phyloP scores from a whole-genome alignment of 2,113 vertebrate species.

The Vicugna pacos region DNA sequence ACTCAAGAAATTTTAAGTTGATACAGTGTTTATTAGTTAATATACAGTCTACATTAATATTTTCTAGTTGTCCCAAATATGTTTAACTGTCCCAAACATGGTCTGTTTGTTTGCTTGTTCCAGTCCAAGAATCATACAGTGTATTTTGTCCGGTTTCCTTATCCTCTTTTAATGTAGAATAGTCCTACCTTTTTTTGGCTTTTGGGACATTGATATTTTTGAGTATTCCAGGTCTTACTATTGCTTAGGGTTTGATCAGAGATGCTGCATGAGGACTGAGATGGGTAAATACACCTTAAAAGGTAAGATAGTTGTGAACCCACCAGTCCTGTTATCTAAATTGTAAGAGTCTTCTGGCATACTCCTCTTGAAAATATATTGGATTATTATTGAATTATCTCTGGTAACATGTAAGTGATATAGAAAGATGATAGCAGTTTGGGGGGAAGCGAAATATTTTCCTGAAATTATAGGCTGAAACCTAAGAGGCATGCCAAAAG shows the following conservation, averaged over 20 bases:
- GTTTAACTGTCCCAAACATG: not conserved
- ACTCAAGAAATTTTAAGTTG: conserved; percentile 11
- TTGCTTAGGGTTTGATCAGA: not conserved
- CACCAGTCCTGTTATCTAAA: not conserved
- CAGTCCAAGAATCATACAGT: not conserved
- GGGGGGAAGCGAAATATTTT: not conserved
- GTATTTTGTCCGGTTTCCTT: not conserved
- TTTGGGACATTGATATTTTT: conserved; percentile 20
- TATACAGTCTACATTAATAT: not conserved
- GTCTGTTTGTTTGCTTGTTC: not conserved
- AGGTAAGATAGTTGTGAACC: not conserved
- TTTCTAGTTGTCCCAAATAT: not conserved
- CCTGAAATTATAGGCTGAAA: conserved; percentile 5
- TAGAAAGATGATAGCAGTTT: not conserved
- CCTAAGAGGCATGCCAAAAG: not conserved
- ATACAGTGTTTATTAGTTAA: not conserved
- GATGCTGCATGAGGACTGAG: not conserved
- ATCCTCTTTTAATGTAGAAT: conserved; percentile 4
- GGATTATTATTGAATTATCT: not conserved
- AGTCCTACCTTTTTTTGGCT: not conserved
- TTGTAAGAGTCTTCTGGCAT: not conserved
- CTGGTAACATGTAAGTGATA: not conserved
- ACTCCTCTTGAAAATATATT: not conserved
- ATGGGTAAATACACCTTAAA: not conserved
- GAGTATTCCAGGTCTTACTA: not conserved